These are phyloP conservation scores for Puntigrus tetrazona DNA, from an alignment of 2,113 vertebrate genomes.

Conservation along the genomic window DNA sequence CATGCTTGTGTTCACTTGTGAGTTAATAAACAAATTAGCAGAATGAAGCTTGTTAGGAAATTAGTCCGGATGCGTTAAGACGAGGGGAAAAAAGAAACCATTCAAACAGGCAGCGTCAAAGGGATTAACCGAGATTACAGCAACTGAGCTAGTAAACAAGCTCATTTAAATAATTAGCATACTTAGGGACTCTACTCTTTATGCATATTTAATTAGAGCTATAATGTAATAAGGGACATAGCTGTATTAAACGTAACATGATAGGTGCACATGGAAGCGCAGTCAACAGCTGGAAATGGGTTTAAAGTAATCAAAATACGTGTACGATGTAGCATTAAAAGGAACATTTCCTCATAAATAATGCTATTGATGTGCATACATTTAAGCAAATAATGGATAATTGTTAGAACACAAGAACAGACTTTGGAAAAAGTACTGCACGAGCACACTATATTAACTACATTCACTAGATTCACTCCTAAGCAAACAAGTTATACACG, in stretches of 20 bases:
- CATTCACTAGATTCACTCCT: not conserved
- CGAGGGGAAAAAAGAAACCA: constrained; percentile 35
- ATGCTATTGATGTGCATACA: not conserved
- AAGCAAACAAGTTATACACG: not conserved
- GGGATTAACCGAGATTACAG: constrained; percentile 59
- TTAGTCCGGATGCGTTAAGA: constrained; percentile 39
- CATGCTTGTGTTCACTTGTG: constrained; percentile 35
- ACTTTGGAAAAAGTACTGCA: not conserved
- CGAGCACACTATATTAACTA: not conserved
- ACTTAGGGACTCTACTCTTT: constrained; percentile 59
- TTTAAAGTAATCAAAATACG: constrained; percentile 44
- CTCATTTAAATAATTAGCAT: constrained; percentile 59
- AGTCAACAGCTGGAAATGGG: constrained; percentile 32
- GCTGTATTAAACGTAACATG: constrained; percentile 47
- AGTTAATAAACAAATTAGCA: constrained; percentile 41
- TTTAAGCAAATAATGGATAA: not conserved
- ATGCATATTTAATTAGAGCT: constrained; percentile 57
- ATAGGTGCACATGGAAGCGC: constrained; percentile 27
- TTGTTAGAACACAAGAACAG: not conserved
- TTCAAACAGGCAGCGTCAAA: constrained; percentile 47
- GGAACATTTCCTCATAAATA: not conserved
- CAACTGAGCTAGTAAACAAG: constrained; percentile 55
- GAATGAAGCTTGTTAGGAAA: constrained; percentile 51
- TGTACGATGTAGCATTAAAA: not conserved
- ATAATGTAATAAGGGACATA: constrained; percentile 53